Evolutionary conservation across 2,888 invertebrate species (phyloP).

Genomic region (Drosophila limbata): DNA sequence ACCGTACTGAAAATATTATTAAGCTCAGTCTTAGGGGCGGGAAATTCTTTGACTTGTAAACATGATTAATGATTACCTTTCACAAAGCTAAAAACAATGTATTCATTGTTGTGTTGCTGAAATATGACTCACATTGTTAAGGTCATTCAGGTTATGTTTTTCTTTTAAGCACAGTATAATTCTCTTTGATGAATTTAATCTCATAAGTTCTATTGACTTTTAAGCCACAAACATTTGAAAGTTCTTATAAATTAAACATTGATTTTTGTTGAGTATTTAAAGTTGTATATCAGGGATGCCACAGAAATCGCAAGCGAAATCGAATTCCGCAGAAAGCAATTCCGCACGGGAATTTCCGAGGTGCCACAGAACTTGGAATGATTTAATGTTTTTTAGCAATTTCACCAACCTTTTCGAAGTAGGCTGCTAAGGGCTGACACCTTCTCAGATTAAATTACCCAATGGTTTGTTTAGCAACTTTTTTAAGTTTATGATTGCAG

Average conservation of each 20-base stretch:
- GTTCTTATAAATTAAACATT: too few species aligned
- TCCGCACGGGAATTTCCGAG: too few species aligned
- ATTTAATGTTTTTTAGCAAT: too few species aligned
- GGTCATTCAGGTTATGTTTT: conserved; percentile 31
- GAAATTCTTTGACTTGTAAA: not conserved
- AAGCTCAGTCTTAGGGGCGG: not conserved
- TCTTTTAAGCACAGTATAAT: not conserved
- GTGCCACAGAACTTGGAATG: too few species aligned
- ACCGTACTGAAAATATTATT: not conserved
- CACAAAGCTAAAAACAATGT: conserved; percentile 44
- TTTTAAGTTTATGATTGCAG: too few species aligned
- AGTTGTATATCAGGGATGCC: too few species aligned
- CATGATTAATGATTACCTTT: conserved; percentile 25
- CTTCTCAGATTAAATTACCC: too few species aligned
- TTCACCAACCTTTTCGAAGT: too few species aligned
- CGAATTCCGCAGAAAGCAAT: too few species aligned
- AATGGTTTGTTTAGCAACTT: too few species aligned
- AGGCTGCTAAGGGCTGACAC: too few species aligned
- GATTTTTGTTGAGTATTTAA: not conserved
- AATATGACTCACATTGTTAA: conserved; percentile 46
- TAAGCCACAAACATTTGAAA: not conserved
- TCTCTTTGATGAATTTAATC: not conserved
- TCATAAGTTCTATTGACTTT: not conserved
- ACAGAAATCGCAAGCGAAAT: too few species aligned
- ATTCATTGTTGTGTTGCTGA: conserved; percentile 48